Conservation (phyloP, 2,113 vertebrate species). For the Antechinus flavipes region DNA sequence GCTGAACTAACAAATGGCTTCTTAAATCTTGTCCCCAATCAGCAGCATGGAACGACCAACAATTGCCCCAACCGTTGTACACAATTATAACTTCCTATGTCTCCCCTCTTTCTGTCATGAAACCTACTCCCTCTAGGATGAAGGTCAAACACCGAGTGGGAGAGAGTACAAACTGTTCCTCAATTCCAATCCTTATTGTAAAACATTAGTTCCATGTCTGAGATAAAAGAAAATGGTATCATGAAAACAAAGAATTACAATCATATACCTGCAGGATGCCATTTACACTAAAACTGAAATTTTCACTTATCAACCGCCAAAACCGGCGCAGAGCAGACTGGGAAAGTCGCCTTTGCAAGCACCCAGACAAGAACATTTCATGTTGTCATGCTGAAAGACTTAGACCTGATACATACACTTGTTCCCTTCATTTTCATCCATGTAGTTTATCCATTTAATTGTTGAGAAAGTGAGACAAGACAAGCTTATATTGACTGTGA, state of each 20-base stretch:
- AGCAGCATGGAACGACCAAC: slow-evolving; percentile 43
- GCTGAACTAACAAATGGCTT: slow-evolving; percentile 35
- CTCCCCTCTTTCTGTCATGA: slow-evolving; percentile 55
- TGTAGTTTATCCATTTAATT: slow-evolving; percentile 62
- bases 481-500: slow-evolving; percentile 26
- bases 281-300: slow-evolving; percentile 51
- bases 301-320: slow-evolving; percentile 57
- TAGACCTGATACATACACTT: slow-evolving; percentile 41
- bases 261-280: slow-evolving; percentile 44
- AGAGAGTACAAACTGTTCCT: slow-evolving; percentile 64
- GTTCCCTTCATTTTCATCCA: slow-evolving; percentile 41
- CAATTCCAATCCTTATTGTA: slow-evolving; percentile 70
- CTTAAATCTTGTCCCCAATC: slow-evolving; percentile 12
- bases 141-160: slow-evolving; percentile 68
- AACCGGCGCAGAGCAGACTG: not conserved
- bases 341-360: not conserved
- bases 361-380: not conserved
- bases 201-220: slow-evolving; percentile 63
- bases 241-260: slow-evolving; percentile 29
- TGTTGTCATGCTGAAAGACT: slow-evolving; percentile 28
- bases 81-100: slow-evolving; percentile 65
- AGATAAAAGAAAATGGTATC: slow-evolving; percentile 51
- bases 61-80: slow-evolving; percentile 64
- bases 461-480: slow-evolving; percentile 54
- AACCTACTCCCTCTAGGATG: slow-evolving; percentile 68